These are phyloP conservation scores for Eumeta japonica DNA, from an alignment of 1,140 invertebrate genomes.

Conservation along the genomic window DNA sequence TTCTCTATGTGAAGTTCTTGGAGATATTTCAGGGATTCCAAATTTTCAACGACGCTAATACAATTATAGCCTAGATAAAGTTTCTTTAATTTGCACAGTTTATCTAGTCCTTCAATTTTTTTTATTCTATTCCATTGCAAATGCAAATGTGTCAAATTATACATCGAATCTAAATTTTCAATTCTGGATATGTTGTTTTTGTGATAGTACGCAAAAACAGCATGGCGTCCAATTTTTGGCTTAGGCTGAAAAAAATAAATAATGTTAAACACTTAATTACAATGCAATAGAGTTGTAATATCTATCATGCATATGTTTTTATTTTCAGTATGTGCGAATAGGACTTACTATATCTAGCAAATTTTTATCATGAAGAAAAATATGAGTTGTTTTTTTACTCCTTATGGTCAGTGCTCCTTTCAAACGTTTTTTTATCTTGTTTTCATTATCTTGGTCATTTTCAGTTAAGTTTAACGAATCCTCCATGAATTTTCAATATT, in stretches of 20 bases:
- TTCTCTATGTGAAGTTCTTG: conserved; percentile 68
- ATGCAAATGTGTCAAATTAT: conserved; percentile 66
- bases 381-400: conserved; percentile 49
- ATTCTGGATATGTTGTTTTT: conserved; percentile 63
- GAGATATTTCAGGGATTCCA: conserved; percentile 61
- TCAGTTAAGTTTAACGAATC: too few relatives aligned
- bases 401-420: conserved; percentile 20
- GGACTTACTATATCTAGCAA: conserved; percentile 53
- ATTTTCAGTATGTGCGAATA: too few relatives aligned
- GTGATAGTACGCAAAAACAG: conserved; percentile 65
- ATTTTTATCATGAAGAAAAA: conserved; percentile 55
- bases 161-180: conserved; percentile 59
- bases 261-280: too few relatives aligned
- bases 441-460: conserved; percentile 24
- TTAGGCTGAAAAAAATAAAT: conserved; percentile 52
- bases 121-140: conserved; percentile 67
- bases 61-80: conserved; percentile 67
- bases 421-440: conserved; percentile 35
- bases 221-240: conserved; percentile 47
- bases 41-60: conserved; percentile 67
- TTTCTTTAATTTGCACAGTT: conserved; percentile 61
- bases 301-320: conserved; percentile 4
- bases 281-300: too few relatives aligned
- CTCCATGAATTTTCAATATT: too few relatives aligned
- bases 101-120: conserved; percentile 64